Percentiles rank a stretch among this genome's conserved stretches.
These are phyloP conservation scores for Florisuga fusca DNA, from an alignment of 2,797 vertebrate species.

Conservation along the genomic window DNA sequence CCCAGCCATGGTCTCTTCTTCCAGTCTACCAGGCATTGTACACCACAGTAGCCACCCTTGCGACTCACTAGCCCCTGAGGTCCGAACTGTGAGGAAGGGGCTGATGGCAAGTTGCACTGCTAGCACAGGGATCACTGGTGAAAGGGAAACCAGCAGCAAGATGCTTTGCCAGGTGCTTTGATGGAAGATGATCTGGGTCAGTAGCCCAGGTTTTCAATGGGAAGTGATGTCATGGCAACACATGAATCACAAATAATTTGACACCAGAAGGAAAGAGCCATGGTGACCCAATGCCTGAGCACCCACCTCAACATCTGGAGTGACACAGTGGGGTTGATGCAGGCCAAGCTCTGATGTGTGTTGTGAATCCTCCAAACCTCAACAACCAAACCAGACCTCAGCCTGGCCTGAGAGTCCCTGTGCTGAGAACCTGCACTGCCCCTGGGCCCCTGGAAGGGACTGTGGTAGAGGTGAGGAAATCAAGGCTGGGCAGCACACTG, in stretches of 20 bases:
- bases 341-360: background rate
- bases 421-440: background rate
- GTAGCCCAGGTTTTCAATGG: background rate
- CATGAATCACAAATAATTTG: conserved; percentile 34
- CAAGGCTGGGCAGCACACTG: background rate
- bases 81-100: background rate
- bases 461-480: background rate
- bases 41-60: rapidly evolving
- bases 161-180: background rate
- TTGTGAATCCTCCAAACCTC: background rate
- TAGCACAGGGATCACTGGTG: rapidly evolving
- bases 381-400: background rate
- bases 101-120: background rate
- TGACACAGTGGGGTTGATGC: background rate
- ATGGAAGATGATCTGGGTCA: background rate
- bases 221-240: conserved; percentile 34
- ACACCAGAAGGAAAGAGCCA: conserved; percentile 22
- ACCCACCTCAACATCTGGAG: background rate
- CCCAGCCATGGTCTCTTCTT: background rate
- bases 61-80: background rate
- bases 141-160: background rate
- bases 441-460: background rate
- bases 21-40: background rate
- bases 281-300: background rate
- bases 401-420: background rate